A percentile compares a stretch with the other conserved stretches of the same genome.
phyloP scores from a whole-genome alignment of 35 echinoderm and acorn worm species.

The Acanthaster planci region DNA sequence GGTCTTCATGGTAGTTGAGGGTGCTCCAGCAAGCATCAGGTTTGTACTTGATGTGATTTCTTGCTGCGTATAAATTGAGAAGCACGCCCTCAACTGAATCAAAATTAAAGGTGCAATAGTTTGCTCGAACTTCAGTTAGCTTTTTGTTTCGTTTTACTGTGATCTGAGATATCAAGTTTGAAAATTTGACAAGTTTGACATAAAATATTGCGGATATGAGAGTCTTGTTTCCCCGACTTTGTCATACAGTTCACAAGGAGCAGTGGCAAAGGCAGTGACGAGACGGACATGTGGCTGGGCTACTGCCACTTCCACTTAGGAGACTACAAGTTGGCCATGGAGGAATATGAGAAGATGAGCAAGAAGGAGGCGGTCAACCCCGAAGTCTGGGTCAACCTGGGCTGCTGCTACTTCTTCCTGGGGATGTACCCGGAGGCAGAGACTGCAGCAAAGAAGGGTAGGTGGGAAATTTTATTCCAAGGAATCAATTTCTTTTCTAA shows the following conservation, averaged over 20 bases:
- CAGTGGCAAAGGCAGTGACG: constrained; percentile 91
- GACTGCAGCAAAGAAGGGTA: constrained; percentile 74
- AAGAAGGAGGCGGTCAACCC: constrained; percentile 76
- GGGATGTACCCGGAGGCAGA: constrained; percentile 95
- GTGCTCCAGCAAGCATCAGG: too few species aligned
- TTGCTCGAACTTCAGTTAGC: too few species aligned
- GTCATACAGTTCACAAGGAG: constrained; percentile 77
- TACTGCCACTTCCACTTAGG: constrained; percentile 93
- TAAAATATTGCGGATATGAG: too few species aligned
- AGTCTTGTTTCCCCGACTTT: neutral
- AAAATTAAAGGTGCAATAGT: too few species aligned
- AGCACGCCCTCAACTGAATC: too few species aligned
- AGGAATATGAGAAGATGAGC: constrained; percentile 86
- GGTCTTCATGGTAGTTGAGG: too few species aligned
- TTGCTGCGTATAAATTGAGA: too few species aligned
- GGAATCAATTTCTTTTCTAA: too few species aligned
- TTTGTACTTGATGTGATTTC: too few species aligned
- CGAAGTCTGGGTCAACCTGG: constrained; percentile 87
- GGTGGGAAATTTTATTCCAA: neutral
- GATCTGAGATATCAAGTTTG: too few species aligned
- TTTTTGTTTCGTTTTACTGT: too few species aligned
- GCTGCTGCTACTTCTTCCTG: constrained; percentile 96
- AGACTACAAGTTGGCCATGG: constrained; percentile 87
- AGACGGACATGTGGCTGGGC: constrained; percentile 87
- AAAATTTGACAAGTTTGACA: too few species aligned